phyloP scores from a whole-genome alignment of 1,140 invertebrate species.

The Drosophila melanica region DNA sequence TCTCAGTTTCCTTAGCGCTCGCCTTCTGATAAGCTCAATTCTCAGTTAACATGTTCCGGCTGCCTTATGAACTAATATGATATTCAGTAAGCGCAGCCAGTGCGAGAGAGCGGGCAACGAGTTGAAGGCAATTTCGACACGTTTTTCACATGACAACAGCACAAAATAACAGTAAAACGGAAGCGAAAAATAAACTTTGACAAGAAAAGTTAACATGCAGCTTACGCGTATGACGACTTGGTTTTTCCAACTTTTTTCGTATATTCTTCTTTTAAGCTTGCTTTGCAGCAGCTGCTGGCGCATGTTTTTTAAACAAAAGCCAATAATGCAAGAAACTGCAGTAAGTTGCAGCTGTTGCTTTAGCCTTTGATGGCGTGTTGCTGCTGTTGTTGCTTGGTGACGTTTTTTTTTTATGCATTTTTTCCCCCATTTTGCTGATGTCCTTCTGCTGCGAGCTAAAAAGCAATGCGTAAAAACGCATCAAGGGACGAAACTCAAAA shows the following conservation, averaged over 20 bases:
- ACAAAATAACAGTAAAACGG: constrained; percentile 1
- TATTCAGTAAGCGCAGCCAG: constrained; percentile 16
- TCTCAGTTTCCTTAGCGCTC: not conserved
- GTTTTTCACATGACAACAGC: constrained; percentile 31
- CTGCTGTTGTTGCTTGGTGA: not conserved
- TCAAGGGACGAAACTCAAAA: constrained; percentile 20
- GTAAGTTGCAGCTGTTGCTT: constrained; percentile 31
- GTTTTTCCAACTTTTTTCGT: constrained; percentile 12
- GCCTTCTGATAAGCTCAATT: not conserved
- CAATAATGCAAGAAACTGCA: constrained; percentile 40
- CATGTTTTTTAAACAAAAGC: constrained; percentile 31
- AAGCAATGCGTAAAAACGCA: constrained; percentile 32
- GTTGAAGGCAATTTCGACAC: constrained; percentile 43
- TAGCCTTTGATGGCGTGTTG: constrained; percentile 14
- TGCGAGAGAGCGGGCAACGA: constrained; percentile 1
- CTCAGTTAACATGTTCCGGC: constrained; percentile 14
- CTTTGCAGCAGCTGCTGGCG: constrained; percentile 42
- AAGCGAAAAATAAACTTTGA: constrained; percentile 26
- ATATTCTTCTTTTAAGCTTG: constrained; percentile 6
- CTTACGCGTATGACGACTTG: constrained; percentile 33
- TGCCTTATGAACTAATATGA: constrained; percentile 28
- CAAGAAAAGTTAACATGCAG: constrained; percentile 53
- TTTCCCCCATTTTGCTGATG: constrained; percentile 10
- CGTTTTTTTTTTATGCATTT: constrained; percentile 8
- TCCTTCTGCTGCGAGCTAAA: constrained; percentile 22